Conservation (phyloP, 2,113 vertebrate species). For the Pituophis catenifer region DNA sequence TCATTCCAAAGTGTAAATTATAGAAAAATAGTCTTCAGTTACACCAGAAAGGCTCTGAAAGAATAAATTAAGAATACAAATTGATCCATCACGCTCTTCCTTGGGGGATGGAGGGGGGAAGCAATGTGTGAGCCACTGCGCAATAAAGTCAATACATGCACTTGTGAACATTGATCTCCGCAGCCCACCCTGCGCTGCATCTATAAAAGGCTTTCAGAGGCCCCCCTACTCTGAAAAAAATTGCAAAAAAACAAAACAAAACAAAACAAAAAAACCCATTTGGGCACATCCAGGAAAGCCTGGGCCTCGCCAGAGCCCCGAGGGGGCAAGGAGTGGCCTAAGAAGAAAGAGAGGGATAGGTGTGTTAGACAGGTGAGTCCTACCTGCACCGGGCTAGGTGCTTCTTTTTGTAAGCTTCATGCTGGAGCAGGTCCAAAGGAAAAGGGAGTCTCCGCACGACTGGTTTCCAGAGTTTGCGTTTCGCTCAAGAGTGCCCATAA, state of each 20-base stretch:
- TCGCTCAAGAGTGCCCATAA: not conserved
- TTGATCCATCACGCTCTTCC: not conserved
- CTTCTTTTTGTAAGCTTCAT: conserved; percentile 51
- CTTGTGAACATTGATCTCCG: not conserved
- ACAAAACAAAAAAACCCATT: accelerated
- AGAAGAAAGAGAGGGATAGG: conserved; percentile 27
- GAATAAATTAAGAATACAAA: not conserved
- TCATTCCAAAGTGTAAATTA: not conserved
- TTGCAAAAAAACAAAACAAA: not conserved
- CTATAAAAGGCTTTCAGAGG: not conserved
- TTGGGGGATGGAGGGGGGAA: accelerated
- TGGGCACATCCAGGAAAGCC: conserved; percentile 48
- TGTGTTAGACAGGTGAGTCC: conserved; percentile 58
- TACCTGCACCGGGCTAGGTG: conserved; percentile 50
- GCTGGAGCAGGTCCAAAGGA: conserved; percentile 53
- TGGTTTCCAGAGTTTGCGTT: conserved; percentile 24
- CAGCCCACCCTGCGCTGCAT: not conserved
- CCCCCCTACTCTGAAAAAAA: not conserved
- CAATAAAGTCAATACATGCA: not conserved
- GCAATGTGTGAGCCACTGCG: not conserved
- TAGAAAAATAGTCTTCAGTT: not conserved
- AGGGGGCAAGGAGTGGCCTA: not conserved
- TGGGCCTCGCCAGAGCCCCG: conserved; percentile 45
- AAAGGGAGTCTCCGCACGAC: conserved; percentile 19
- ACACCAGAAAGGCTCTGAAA: not conserved